These are phyloP conservation scores for Nilaparvata lugens DNA, from an alignment of 1,140 invertebrate genomes.

Conservation along the genomic window DNA sequence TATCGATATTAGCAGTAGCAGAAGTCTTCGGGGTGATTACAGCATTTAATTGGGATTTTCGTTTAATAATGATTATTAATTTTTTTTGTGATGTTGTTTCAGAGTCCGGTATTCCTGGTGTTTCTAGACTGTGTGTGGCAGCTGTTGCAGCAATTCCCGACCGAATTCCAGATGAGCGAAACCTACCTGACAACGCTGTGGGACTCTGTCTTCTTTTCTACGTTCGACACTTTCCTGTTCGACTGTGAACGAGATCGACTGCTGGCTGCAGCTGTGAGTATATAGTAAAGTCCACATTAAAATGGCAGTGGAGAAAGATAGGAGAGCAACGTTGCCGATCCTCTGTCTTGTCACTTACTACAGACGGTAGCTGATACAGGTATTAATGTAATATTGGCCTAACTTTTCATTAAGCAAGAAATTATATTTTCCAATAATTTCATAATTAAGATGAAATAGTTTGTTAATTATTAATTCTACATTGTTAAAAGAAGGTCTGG, in stretches of 20 bases:
- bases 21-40: no score
- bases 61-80: no score
- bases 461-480: no score
- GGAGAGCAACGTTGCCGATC: background rate
- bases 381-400: no score
- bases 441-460: no score
- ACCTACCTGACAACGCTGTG: constrained; percentile 84
- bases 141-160: constrained; percentile 75
- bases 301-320: background rate
- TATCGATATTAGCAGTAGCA: no score
- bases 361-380: no score
- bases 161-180: constrained; percentile 85
- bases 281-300: background rate
- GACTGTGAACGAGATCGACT: constrained; percentile 65
- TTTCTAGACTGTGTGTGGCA: constrained; percentile 94
- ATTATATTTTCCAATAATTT: no score
- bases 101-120: constrained; percentile 78
- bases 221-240: constrained; percentile 90
- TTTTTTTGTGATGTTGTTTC: constrained; percentile 22
- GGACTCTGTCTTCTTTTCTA: constrained; percentile 75
- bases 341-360: background rate
- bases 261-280: constrained; percentile 42
- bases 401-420: no score
- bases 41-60: no score
- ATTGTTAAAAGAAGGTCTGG: no score